Evolutionary conservation across 1,140 invertebrate species (phyloP), one percentile per base, ranked within the genome.

Genomic region (Tigriopus japonicus): DNA sequence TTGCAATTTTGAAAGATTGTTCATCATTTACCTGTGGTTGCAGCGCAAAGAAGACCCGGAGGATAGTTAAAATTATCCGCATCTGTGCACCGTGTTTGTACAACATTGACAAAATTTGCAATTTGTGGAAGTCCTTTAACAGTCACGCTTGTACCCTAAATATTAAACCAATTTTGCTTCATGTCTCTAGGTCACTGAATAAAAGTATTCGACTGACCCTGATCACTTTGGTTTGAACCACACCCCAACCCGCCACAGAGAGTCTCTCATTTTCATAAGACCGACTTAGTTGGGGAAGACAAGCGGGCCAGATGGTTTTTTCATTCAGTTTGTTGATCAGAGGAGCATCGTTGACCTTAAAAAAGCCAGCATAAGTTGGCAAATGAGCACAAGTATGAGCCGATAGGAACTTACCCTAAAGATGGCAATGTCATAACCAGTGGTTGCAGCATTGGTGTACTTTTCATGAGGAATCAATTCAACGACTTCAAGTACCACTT

Each of bases 371-470:
- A n/a, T n/a, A n/a, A n/a, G n/a, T n/a, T n/a, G n/a, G n/a, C n/a
- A n/a, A n/a, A n/a, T n/a, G n/a, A n/a, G n/a, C n/a, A n/a, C n/a
- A n/a, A n/a, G n/a, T n/a, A n/a, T n/a, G n/a, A n/a, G n/a, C n/a
- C n/a, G n/a, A n/a, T n/a, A n/a, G n/a, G n/a, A n/a, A n/a, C 28
- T 21, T 56, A 60, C 58, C 41, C 51, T 60, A 35, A 42, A 60
- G 51, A 60, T 52, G 15, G 58, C 58, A 60, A 60, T 60, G 28
- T 60, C 58, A 51, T 60, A 56, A 17, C 58, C 58, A n/a, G n/a
- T 56, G 14, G 6, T 3, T n/a, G 58, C 35, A 14, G 58, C 43
- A 10, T 21, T 17, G 6, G n/a, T 28, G 42, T 60, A 60, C 35
- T 19, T 10, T 7, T 42, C 42, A 54, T 60, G 58, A 17, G 42